Conservation (phyloP, 92 coral and sea anemone genomes). For the Zoanthus sociatus region DNA sequence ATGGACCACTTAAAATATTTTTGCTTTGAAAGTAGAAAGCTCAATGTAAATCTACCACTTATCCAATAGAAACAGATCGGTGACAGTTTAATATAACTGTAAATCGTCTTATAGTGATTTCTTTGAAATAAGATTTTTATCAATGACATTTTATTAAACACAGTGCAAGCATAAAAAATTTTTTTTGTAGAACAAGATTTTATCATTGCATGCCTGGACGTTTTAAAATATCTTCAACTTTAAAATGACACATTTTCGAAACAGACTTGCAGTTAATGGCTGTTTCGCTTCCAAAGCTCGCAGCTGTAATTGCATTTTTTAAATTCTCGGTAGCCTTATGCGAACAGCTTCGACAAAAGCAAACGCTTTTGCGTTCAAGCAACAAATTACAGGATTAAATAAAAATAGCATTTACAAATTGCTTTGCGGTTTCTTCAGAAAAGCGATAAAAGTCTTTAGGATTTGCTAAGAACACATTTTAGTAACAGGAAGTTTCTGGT, state of each 20-base stretch:
- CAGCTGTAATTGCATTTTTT: constrained; percentile 22
- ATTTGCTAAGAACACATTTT: background rate
- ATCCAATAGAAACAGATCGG: no score
- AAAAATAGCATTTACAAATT: constrained; percentile 12
- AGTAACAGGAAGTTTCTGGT: background rate
- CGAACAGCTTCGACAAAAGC: constrained; percentile 34
- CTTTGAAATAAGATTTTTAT: no score
- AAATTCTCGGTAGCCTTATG: constrained; percentile 27
- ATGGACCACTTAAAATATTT: no score
- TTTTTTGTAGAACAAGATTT: background rate
- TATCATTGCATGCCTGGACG: background rate
- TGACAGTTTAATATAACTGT: no score
- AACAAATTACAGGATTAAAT: constrained; percentile 31
- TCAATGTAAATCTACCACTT: no score
- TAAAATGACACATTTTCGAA: background rate
- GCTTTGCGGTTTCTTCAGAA: constrained; percentile 42
- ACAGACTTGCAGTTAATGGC: background rate
- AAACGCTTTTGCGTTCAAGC: constrained; percentile 25
- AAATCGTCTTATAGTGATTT: no score
- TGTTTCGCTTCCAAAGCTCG: background rate
- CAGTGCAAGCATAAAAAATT: no score
- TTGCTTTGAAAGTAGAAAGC: no score
- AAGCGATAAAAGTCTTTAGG: constrained; percentile 28
- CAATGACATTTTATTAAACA: no score
- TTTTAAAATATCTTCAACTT: background rate